Evolutionary conservation across 2,797 vertebrate species (phyloP).

Genomic region (Hemitrygon akajei): DNA sequence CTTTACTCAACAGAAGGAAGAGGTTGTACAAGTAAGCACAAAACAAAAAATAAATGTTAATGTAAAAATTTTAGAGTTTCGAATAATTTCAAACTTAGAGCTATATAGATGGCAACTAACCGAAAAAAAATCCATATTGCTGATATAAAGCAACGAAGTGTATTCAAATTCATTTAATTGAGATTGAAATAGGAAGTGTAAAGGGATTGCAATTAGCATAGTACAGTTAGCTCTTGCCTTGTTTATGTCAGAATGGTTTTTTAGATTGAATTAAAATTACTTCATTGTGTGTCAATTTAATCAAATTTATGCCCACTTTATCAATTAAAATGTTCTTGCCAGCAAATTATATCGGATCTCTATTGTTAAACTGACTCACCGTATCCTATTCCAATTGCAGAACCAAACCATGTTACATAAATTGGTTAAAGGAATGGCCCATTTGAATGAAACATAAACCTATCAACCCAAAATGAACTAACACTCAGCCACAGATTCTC

Average conservation of each 20-base stretch:
- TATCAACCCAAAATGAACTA: background rate
- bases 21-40: background rate
- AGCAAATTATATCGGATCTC: background rate
- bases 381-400: no score
- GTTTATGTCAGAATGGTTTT: background rate
- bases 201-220: background rate
- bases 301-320: background rate
- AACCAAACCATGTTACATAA: background rate
- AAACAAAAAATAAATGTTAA: background rate
- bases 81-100: background rate
- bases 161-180: background rate
- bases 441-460: background rate
- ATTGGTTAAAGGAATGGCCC: background rate
- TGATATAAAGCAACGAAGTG: background rate
- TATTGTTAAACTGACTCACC: background rate
- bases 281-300: background rate
- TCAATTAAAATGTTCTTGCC: background rate
- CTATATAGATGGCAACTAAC: background rate
- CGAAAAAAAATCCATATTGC: background rate
- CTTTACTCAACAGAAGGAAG: background rate
- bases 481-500: background rate
- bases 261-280: background rate
- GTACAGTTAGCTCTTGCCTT: background rate
- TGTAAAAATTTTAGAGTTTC: background rate
- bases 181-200: background rate